These are phyloP conservation scores for Lamproptera curius DNA, from an alignment of 2,888 invertebrate species.

Conservation along the genomic window DNA sequence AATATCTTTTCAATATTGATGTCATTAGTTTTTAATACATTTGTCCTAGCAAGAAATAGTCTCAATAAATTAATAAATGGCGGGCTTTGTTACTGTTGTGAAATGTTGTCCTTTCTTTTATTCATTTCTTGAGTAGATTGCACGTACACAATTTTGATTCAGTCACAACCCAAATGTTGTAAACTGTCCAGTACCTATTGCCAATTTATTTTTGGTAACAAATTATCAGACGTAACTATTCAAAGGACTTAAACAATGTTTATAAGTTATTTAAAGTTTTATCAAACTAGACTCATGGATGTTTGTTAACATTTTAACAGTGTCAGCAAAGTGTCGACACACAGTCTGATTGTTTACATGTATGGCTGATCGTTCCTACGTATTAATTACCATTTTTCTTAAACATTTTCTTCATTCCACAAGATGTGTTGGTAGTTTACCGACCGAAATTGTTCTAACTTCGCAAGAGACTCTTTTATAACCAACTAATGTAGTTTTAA, in stretches of 20 bases:
- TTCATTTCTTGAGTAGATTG: not conserved
- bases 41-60: conserved; percentile 4
- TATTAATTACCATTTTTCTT: no score
- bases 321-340: no score
- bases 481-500: no score
- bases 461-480: no score
- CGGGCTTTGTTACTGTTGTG: not conserved
- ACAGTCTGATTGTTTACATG: no score
- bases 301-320: no score
- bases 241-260: not conserved
- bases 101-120: not conserved
- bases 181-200: not conserved
- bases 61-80: conserved; percentile 1
- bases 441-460: no score
- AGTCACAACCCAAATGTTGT: not conserved
- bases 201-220: not conserved
- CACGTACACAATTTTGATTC: not conserved
- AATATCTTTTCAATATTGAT: conserved; percentile 12
- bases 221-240: not conserved
- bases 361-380: no score
- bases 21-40: conserved; percentile 1
- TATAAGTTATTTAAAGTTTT: not conserved
- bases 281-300: no score
- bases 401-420: no score
- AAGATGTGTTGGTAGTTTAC: no score